Conservation (phyloP, 2,113 vertebrate genomes). For the Phylloscopus trochiloides region DNA sequence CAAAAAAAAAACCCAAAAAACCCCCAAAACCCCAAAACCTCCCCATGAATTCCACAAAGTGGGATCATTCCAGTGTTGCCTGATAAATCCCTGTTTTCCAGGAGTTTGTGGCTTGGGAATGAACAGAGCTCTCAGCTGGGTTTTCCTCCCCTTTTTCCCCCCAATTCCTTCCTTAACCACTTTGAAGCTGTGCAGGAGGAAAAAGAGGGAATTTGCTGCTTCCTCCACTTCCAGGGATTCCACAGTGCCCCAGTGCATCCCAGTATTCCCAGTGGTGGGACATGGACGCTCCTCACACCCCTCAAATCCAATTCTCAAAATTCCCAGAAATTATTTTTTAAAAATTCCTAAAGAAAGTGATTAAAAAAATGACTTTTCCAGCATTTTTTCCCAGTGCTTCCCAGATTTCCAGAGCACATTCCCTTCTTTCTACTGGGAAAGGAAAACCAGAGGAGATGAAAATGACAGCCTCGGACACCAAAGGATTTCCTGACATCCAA, state of each 20-base stretch:
- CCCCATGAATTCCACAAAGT: not conserved
- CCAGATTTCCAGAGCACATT: not conserved
- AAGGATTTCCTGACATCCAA: not conserved
- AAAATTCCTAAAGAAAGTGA: not conserved
- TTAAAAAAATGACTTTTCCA: not conserved
- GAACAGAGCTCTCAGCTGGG: not conserved
- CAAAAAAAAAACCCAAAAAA: too few species aligned
- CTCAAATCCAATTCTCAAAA: not conserved
- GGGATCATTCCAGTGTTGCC: conserved; percentile 3
- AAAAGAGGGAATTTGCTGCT: not conserved
- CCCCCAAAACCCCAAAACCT: not conserved
- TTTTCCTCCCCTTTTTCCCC: not conserved
- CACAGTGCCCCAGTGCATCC: not conserved
- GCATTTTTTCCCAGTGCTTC: not conserved
- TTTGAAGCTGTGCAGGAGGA: not conserved
- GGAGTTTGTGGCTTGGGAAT: not conserved
- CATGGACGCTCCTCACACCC: not conserved
- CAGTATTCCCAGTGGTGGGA: fast-evolving
- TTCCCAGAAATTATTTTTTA: too few species aligned
- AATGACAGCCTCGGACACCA: not conserved
- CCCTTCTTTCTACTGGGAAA: not conserved
- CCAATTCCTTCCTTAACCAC: not conserved
- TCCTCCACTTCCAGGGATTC: not conserved
- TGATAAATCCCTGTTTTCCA: conserved; percentile 44
- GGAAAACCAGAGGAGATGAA: not conserved